Evolutionary conservation across 2,888 invertebrate species (phyloP), one percentile per base, ranked within the genome.

Genomic region (Drosophila subquinaria): DNA sequence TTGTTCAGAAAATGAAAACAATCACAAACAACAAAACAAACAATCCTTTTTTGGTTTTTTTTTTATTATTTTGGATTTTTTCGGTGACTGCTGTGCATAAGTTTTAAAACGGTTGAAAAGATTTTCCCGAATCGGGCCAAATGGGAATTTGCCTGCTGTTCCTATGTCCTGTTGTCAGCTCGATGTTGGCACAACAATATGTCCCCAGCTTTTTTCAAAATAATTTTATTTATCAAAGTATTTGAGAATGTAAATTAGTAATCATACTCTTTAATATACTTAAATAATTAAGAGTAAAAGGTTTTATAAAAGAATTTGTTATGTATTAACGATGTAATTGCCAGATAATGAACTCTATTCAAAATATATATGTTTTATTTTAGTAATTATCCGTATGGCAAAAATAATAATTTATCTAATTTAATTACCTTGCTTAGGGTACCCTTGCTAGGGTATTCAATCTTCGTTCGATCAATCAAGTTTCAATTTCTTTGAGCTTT

Each of bases 1-100:
- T 65, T 17, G 5, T 43, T 30, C 40, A 53, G 15, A 33, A 52
- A 15, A 15, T 56, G 5, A 33, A 5, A 5, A 13, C 11, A 10
- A n/a, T 27, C 27, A 27, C 5, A 6, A 27, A 27, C 23, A 11
- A 20, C 30, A 50, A 15, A 3, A 35, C 45, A 59, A 62, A 66
- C 45, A 68, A 69, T 64, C 60, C 69, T 48, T 43, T 40, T 45
- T 30, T 17, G 35, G 48, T 68, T 82, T 77, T 69, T 68, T 83
- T 30, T 73, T 66, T 61, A 57, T 76, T 68, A 45, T 53, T 66
- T 13, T 35, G 42, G 20, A 52, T 36, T 75, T 63, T 42, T 51
- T 57, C 61, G 38, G 38, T 52, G 33, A 45, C 40, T 56, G 65
- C 69, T 62, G 61, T 65, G 67, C 23, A 23, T 27, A 15, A 11